Base-by-base conservation (phyloP, 2,797 vertebrate genomes). In the Pangasius macronema region DNA sequence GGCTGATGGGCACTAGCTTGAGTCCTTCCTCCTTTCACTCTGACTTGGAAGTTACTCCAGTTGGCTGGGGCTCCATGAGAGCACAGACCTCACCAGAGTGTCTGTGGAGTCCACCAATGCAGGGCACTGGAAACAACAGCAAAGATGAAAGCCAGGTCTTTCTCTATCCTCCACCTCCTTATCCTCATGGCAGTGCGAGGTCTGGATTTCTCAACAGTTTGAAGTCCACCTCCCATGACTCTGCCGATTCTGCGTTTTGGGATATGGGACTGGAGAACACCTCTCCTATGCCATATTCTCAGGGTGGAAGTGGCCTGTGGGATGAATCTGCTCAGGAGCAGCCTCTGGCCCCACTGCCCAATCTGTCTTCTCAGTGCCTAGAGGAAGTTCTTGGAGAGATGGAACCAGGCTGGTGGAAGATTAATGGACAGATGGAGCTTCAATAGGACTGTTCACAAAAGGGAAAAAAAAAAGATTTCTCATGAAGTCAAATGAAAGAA, bases 221-320 rank as follows among this genome's bases (percentile, higher is more conserved):
- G 55, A 89, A 88, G 70, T 86, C 89, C 67, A 80, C 36, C n/a
- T 90, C 89, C 22, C 90, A 90, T 63, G 88, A 86, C 36, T 91
- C 91, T 53, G 85, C 89, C 42, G 92, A 93, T 90, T 93, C 92
- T 57, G 92, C 90, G 33, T 91, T 89, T 86, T 92, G 92, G 91
- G 91, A 93, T 27, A 90, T 90, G 90, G 89, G 89, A 61, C 61
- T 86, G 39, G 90, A 91, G 22, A 90, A 46, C 51, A 84, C 82
- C n/a, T 82, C 88, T 75, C 88, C 85, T 53, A 72, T 80, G 55
- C 65, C 57, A 30, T 85, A 73, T 79, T 86, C 61, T 2, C 87
- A 85, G 72, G 67, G 30, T 55, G 55, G 63, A 11, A 90, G 85
- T 33, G 61, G 30, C 8, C 75, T 73, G 61, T 91, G 85, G 91